Evolutionary conservation across 2,113 vertebrate genomes (phyloP).

Genomic region (Sphaerodactylus townsendi): DNA sequence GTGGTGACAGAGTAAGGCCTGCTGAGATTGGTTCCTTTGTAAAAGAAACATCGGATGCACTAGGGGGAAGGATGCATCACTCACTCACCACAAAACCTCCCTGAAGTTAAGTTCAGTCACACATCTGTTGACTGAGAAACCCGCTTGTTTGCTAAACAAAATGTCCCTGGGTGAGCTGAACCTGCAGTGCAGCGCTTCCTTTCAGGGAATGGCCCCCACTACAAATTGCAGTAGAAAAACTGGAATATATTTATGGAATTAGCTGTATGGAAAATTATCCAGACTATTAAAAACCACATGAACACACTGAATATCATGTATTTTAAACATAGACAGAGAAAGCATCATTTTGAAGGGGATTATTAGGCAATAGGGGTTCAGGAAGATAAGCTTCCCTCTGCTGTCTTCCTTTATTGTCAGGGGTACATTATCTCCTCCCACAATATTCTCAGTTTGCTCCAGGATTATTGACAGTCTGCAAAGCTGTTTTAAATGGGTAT

Average conservation of each 20-base stretch:
- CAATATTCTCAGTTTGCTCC: constrained; percentile 66
- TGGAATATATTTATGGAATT: constrained; percentile 60
- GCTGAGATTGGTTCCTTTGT: constrained; percentile 11
- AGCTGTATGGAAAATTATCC: constrained; percentile 69
- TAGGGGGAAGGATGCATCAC: constrained; percentile 23
- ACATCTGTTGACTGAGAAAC: not conserved
- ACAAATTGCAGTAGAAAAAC: constrained; percentile 42
- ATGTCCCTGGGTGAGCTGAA: not conserved
- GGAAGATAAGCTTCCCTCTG: constrained; percentile 65
- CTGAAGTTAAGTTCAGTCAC: not conserved
- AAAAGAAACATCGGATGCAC: not conserved
- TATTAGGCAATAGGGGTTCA: constrained; percentile 72
- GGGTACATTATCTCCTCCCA: constrained; percentile 62
- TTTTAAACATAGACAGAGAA: constrained; percentile 63
- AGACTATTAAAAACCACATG: constrained; percentile 63
- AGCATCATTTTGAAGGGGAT: constrained; percentile 69
- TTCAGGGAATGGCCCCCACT: not conserved
- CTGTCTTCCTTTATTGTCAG: constrained; percentile 71
- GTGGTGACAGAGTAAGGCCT: constrained; percentile 15
- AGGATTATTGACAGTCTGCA: constrained; percentile 65
- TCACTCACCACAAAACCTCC: not conserved
- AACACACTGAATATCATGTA: constrained; percentile 60
- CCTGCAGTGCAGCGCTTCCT: not conserved
- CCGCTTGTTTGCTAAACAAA: not conserved
- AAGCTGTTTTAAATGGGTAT: constrained; percentile 68